Conservation (phyloP, 2,888 invertebrate species). For the Agrochola macilenta region DNA sequence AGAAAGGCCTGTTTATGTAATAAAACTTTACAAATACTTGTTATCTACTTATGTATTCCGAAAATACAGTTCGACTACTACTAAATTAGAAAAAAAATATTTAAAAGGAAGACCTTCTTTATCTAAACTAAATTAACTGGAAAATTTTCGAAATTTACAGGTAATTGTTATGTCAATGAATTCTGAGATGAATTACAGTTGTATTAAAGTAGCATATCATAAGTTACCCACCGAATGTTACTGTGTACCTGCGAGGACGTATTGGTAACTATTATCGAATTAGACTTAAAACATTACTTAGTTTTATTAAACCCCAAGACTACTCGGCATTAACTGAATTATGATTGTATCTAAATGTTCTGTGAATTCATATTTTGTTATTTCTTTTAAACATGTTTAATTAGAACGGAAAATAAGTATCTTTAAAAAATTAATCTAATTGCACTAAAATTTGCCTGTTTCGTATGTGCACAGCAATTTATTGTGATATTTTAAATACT, state of each 20-base stretch:
- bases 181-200: slow-evolving; percentile 52
- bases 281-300: slow-evolving; percentile 33
- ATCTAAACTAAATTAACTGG: not conserved
- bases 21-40: slow-evolving; percentile 20
- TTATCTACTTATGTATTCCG: not conserved
- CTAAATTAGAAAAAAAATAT: slow-evolving; percentile 5
- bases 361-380: slow-evolving; percentile 42
- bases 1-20: slow-evolving; percentile 22
- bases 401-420: slow-evolving; percentile 81
- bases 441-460: slow-evolving; percentile 91
- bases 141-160: not conserved
- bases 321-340: slow-evolving; percentile 67
- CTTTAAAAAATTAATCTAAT: slow-evolving; percentile 86
- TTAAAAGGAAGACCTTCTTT: not conserved
- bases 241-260: slow-evolving; percentile 14
- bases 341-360: slow-evolving; percentile 43
- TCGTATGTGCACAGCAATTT: slow-evolving; percentile 91
- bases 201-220: slow-evolving; percentile 52
- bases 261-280: slow-evolving; percentile 29
- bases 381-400: slow-evolving; percentile 74
- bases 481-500: slow-evolving; percentile 91
- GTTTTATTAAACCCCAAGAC: slow-evolving; percentile 57
- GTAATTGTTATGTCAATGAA: slow-evolving; percentile 68
- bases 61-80: not conserved
- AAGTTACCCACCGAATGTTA: slow-evolving; percentile 46